Conservation (phyloP, 92 coral and sea anemone genomes). For the Paragorgia papillata region DNA sequence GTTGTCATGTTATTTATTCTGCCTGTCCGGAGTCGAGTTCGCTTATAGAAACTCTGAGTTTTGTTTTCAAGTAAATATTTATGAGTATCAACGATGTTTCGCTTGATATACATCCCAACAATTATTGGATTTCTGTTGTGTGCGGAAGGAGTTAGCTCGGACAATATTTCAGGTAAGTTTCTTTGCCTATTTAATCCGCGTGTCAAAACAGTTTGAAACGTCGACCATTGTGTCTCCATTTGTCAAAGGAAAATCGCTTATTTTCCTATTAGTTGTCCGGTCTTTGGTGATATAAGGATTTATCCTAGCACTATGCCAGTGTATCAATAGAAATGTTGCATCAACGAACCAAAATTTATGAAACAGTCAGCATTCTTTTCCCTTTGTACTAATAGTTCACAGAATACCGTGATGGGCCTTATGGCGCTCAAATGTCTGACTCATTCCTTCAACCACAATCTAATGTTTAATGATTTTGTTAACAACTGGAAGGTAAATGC, state of each 20-base stretch:
- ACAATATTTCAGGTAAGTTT: constrained; percentile 10
- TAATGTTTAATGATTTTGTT: no score
- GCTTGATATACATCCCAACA: neutral
- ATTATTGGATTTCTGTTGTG: constrained; percentile 1
- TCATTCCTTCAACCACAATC: no score
- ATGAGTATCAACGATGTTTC: constrained; percentile 3
- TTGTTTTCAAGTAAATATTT: neutral
- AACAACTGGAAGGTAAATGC: no score
- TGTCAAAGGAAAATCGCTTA: neutral
- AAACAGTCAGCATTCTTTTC: no score
- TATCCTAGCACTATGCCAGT: neutral
- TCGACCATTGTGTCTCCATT: neutral
- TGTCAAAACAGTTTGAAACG: constrained; percentile 9
- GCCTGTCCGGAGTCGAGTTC: neutral
- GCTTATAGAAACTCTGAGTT: neutral
- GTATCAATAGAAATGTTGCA: neutral
- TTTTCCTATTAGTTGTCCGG: neutral
- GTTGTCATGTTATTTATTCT: neutral
- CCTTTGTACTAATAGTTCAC: no score
- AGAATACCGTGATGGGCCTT: no score
- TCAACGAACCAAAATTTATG: neutral
- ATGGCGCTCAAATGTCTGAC: no score
- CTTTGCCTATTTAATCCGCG: constrained; percentile 14
- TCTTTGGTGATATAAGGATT: neutral
- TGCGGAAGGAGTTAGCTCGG: neutral